phyloP scores from a whole-genome alignment of 2,113 vertebrate genomes.

The Sinocyclocheilus rhinocerous region DNA sequence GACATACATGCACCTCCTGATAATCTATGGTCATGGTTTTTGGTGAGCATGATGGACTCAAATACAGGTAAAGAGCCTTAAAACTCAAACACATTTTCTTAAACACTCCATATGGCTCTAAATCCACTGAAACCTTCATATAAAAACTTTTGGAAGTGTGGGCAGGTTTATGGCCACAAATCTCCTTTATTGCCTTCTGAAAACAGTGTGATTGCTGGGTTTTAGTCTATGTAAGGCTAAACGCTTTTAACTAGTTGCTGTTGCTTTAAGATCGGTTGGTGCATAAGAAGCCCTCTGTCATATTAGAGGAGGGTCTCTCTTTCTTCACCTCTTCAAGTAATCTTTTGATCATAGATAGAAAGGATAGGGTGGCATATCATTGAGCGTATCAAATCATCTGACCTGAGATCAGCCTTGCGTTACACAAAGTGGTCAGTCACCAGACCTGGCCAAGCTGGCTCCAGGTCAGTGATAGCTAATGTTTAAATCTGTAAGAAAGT shows the following conservation, averaged over 20 bases:
- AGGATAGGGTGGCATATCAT: constrained; percentile 13
- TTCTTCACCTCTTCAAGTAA: not conserved
- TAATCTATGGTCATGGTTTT: constrained; percentile 21
- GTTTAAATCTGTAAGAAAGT: constrained; percentile 69
- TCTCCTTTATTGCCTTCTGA: not conserved
- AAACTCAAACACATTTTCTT: not conserved
- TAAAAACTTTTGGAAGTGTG: not conserved
- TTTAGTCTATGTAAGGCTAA: not conserved
- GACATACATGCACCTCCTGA: constrained; percentile 13
- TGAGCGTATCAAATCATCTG: constrained; percentile 29
- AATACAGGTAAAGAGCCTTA: not conserved
- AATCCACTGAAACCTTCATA: not conserved
- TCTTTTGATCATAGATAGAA: constrained; percentile 8
- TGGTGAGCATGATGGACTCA: not conserved
- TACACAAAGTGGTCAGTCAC: constrained; percentile 41
- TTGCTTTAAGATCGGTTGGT: not conserved
- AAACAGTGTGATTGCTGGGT: not conserved
- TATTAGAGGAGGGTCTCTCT: not conserved
- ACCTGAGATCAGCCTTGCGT: constrained; percentile 43
- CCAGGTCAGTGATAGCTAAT: constrained; percentile 60
- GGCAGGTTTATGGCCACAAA: not conserved
- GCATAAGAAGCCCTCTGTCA: not conserved
- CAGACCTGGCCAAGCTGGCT: constrained; percentile 18
- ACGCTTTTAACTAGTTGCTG: not conserved
- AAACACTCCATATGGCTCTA: constrained; percentile 16